These are phyloP conservation scores for Polyploca ridens DNA, from an alignment of 2,888 invertebrate species.

Conservation along the genomic window DNA sequence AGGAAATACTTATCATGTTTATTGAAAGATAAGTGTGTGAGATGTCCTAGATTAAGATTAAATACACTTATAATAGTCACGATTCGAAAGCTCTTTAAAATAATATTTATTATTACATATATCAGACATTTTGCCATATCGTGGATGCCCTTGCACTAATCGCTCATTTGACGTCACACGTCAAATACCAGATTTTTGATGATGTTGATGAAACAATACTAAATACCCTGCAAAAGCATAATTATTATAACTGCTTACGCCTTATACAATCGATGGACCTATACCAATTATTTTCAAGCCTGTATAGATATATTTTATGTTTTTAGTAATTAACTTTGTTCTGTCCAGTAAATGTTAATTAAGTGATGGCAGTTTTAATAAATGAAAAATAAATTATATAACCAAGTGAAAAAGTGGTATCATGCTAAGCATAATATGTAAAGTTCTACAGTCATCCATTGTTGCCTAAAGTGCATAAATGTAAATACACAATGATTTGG, in stretches of 20 bases:
- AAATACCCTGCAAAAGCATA: not conserved
- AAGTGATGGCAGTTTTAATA: slow-evolving; percentile 19
- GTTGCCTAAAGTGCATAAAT: slow-evolving; percentile 52
- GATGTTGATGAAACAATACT: not conserved
- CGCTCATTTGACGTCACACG: no score
- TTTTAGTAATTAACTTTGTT: slow-evolving; percentile 7
- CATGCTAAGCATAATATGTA: slow-evolving; percentile 67
- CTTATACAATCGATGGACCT: not conserved
- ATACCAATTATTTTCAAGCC: not conserved
- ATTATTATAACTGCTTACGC: not conserved
- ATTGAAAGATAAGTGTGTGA: no score
- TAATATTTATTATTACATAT: no score
- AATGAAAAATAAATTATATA: slow-evolving; percentile 31
- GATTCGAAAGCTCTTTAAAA: no score
- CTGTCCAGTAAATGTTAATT: slow-evolving; percentile 26
- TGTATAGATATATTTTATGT: not conserved
- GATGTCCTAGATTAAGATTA: no score
- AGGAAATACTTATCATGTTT: no score
- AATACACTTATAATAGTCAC: no score
- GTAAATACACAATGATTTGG: slow-evolving; percentile 52
- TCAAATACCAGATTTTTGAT: not conserved
- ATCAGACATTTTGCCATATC: no score
- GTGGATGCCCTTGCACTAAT: no score
- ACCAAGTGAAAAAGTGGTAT: slow-evolving; percentile 46
- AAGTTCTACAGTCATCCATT: slow-evolving; percentile 48